Base-by-base conservation (phyloP, 2,797 vertebrate genomes). In the Darevskia mixta region DNA sequence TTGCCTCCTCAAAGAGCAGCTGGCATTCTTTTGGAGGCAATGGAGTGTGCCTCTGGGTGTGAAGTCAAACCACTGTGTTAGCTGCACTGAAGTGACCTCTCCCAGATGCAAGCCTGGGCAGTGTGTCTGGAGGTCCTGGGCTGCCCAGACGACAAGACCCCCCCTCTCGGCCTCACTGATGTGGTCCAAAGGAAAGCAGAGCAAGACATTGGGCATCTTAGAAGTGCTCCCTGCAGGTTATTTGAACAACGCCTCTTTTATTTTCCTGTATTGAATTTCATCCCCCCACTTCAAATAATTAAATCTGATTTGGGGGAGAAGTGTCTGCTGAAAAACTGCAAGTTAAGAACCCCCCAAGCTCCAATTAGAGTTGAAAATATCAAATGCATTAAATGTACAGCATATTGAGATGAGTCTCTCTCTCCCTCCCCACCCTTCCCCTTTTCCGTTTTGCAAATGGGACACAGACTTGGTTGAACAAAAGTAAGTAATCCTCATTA, bases 401-500 rank as follows among this genome's bases (percentile, higher is more conserved):
- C 15, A 29, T 20, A 20, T 66, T 35, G 67, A 80, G 41, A 58
- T 45, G 85, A 38, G 23, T 61, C 1, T 55, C 8, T 5, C n/a
- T 61, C 79, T 38, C 7, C 10, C 23, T 11, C 49, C 49, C 49
- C 49, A 3, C 11, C 49, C 49, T 49, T 49, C 49, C 49, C 49
- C 49, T 49, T 49, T 15, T 49, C 49, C 49, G 49, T 71, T 43
- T 76, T 72, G 66, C 82, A 84, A 88, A 81, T 55, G 61, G 64
- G 73, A 76, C 79, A 73, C 17, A 2, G 20, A 75, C 55, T 45
- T 82, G 25, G 10, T 61, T 81, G 78, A 55, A 64, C 82, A 66
- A 80, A 83, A 85, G 64, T 82, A 85, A 79, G 29, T 85, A 88
- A 81, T 80, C 87, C 77, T 80, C 61, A 89, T 89, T 89, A 89